Base-by-base conservation (phyloP, 2,888 invertebrate genomes). In the Xanthia togata region DNA sequence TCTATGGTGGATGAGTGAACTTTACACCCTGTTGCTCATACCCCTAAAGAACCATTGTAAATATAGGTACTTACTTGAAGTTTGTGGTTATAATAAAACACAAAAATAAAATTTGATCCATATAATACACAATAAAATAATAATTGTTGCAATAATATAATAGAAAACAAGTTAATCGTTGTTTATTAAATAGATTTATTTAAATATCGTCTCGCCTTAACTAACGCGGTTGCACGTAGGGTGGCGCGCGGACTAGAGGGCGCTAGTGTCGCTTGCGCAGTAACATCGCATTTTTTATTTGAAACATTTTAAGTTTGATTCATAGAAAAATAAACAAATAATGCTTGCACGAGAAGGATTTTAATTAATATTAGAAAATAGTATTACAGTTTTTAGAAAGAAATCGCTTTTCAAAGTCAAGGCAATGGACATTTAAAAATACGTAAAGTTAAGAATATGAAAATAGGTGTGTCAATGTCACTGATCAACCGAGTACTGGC, bases 41-140 rank as follows among this genome's bases (percentile, higher is more conserved):
- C n/a, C n/a, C n/a, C n/a, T n/a, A n/a, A n/a, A n/a, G n/a, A n/a
- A n/a, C 20, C 8, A 20, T 4, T 44, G 50, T 50, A 50, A 50
- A 50, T 50, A 50, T 20, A 50, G 47, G 17, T 47, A 17, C 17
- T 47, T 47, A 17, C 14, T 47, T 47, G 17, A 47, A 20, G 20
- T 50, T 23, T 8, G n/a, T 2, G 35, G 68, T 60, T 67, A 71
- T 64, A 92, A 91, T 90, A 79, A 94, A 91, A 92, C 83, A 84
- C 79, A 70, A 75, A 50, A 83, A 87, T 82, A 93, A 92, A 94
- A 93, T 94, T 94, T 95, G 93, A 93, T 95, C 93, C 93, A 93
- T 95, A 93, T 92, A 94, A 91, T 95, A 94, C 93, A 95, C 92
- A 93, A 93, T 90, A 93, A 95, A 94, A 93, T 93, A 91, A 93